Percentiles rank a stretch among this genome's conserved stretches.
Conservation (phyloP, 2,888 invertebrate species). For the Ypsolopha sequella region DNA sequence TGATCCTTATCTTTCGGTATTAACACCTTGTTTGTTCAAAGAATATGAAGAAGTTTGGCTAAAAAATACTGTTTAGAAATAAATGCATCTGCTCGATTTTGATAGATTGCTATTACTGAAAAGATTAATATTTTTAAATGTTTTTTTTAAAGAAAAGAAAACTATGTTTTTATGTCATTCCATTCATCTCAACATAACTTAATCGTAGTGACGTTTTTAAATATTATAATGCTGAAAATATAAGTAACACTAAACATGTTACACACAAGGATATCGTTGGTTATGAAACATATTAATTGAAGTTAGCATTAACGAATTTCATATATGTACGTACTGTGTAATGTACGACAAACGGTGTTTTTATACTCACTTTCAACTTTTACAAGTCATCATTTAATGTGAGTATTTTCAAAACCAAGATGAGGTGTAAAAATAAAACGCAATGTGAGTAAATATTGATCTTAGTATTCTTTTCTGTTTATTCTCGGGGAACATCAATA, state of each 20-base stretch:
- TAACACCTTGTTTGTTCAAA: constrained; percentile 67
- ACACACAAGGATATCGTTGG: too few relatives aligned
- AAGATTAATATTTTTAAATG: neutral
- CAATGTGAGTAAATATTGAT: constrained; percentile 14
- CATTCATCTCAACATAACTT: too few relatives aligned
- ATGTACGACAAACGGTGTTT: too few relatives aligned
- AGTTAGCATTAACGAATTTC: too few relatives aligned
- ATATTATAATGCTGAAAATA: too few relatives aligned
- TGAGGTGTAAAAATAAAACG: neutral
- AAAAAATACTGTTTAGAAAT: constrained; percentile 9
- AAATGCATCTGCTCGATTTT: constrained; percentile 8
- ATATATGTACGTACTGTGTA: too few relatives aligned
- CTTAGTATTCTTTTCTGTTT: constrained; percentile 17
- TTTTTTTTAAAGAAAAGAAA: neutral
- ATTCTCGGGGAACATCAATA: constrained; percentile 30
- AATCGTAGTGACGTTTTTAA: too few relatives aligned
- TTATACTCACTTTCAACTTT: too few relatives aligned
- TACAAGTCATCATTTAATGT: too few relatives aligned
- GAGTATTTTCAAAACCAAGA: neutral
- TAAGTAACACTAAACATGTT: too few relatives aligned
- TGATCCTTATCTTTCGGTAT: constrained; percentile 51
- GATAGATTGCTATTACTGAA: neutral
- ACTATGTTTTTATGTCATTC: neutral
- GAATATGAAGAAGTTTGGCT: constrained; percentile 18
- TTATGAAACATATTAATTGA: too few relatives aligned